Base-by-base conservation (phyloP, 2,113 vertebrate genomes). In the Saguinus midas region DNA sequence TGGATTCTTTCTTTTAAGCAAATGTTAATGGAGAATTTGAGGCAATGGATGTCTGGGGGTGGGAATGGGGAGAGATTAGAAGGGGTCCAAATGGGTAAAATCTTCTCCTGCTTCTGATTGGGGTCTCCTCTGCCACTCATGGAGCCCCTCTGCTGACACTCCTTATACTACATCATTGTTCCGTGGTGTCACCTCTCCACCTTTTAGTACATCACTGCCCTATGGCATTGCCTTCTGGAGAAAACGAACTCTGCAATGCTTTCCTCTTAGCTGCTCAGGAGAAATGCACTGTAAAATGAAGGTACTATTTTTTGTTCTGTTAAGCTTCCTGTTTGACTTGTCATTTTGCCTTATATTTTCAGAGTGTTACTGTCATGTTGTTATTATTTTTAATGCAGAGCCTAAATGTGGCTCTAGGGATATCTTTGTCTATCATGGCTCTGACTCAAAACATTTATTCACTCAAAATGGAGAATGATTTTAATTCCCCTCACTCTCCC, bases 311-410 rank as follows among this genome's bases (percentile, higher is more conserved):
- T 87, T 91, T 73, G 64, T 83, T 52, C 45, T 14, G 32, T 88
- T 96, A 61, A 66, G 35, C 91, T 91, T 57, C 57, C n/a, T 45
- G 13, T 85, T 52, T 81, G 35, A 40, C 75, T 91, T 89, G 68
- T 93, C 43, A n/a, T 94, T 95, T 96, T 48, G 58, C 55, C 64
- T 96, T 90, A 9, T 70, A 29, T 96, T 95, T 97, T 85, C 94
- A 76, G 66, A 35, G 21, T 29, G 48, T 95, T 68, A 45, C 27
- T 72, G 18, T 80, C 58, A 52, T 43, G 27, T 58, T 55, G 68
- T 86, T 85, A 90, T 79, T 84, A 40, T 93, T 81, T 90, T 96
- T 68, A 96, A 96, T 35, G 43, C 35, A 70, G 58, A 97, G 85
- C 66, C 64, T 75, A 75, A 94, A 1, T 85, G 3, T 83, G 11